Conservation (phyloP, 2,797 vertebrate genomes). For the Dipus sagitta region DNA sequence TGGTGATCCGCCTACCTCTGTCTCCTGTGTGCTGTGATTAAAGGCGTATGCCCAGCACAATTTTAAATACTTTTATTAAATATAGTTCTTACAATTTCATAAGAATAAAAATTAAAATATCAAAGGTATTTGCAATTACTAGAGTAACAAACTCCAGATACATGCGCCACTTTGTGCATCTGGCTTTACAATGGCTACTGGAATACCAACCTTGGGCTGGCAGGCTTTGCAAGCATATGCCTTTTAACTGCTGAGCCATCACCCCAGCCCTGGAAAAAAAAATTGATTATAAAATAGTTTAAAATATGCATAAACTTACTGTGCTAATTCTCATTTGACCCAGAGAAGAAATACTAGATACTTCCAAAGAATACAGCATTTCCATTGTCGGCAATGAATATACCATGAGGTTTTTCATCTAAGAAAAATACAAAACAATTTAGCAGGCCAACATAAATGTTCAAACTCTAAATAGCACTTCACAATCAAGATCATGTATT, state of each 20-base stretch:
- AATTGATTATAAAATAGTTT: not conserved
- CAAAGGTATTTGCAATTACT: not conserved
- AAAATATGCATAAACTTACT: slow-evolving; percentile 85
- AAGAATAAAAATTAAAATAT: not conserved
- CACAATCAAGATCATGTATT: not conserved
- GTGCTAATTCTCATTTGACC: slow-evolving; percentile 93
- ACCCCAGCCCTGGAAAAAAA: not conserved
- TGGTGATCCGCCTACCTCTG: no score
- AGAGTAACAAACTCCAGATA: not conserved
- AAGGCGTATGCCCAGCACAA: no score
- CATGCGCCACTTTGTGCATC: no score
- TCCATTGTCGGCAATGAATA: slow-evolving; percentile 93
- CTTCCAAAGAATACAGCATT: slow-evolving; percentile 93
- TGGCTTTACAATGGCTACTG: no score
- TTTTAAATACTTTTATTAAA: no score
- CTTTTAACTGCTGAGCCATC: not conserved
- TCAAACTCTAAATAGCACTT: not conserved
- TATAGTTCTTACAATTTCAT: no score
- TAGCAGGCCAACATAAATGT: not conserved
- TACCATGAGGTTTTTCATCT: slow-evolving; percentile 93
- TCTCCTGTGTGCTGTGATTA: no score
- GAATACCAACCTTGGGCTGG: no score
- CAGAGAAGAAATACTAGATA: slow-evolving; percentile 92
- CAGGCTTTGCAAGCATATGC: no score
- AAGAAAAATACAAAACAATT: not conserved